These are phyloP conservation scores for Lycocerus yunnanus DNA, from an alignment of 2,888 invertebrate genomes.

Conservation along the genomic window DNA sequence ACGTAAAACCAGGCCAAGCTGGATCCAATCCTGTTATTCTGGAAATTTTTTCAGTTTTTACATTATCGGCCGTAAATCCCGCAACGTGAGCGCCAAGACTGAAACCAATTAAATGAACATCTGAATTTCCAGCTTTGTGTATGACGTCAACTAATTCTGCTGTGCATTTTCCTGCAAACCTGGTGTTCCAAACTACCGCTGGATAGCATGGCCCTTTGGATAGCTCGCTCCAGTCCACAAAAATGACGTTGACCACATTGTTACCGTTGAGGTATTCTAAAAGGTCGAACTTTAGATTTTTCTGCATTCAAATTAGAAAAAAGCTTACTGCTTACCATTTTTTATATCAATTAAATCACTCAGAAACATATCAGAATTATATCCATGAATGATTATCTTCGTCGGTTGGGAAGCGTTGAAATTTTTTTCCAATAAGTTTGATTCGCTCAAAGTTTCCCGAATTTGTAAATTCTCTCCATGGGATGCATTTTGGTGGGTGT, in stretches of 20 bases:
- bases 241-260: constrained; percentile 62
- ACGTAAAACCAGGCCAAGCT: constrained; percentile 69
- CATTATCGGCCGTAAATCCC: constrained; percentile 60
- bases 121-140: constrained; percentile 55
- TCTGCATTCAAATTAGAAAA: too few species aligned
- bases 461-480: constrained; percentile 41
- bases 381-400: constrained; percentile 71
- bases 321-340: constrained; percentile 52
- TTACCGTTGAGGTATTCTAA: constrained; percentile 63
- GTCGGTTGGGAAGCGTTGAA: constrained; percentile 60
- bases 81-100: constrained; percentile 66
- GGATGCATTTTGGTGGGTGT: not conserved
- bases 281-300: too few species aligned
- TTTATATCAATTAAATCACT: constrained; percentile 57
- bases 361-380: constrained; percentile 68
- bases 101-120: constrained; percentile 69
- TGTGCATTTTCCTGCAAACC: constrained; percentile 64
- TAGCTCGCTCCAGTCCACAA: constrained; percentile 66
- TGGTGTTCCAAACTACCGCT: constrained; percentile 65
- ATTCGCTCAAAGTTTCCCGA: constrained; percentile 53
- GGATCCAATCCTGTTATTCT: constrained; percentile 72
- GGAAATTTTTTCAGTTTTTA: constrained; percentile 60
- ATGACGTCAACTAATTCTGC: constrained; percentile 62
- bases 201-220: constrained; percentile 67
- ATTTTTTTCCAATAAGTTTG: constrained; percentile 60